Percentiles rank a stretch among this genome's conserved stretches.
Conservation (phyloP, 1,140 invertebrate species). For the Rhopalosiphum maidis region DNA sequence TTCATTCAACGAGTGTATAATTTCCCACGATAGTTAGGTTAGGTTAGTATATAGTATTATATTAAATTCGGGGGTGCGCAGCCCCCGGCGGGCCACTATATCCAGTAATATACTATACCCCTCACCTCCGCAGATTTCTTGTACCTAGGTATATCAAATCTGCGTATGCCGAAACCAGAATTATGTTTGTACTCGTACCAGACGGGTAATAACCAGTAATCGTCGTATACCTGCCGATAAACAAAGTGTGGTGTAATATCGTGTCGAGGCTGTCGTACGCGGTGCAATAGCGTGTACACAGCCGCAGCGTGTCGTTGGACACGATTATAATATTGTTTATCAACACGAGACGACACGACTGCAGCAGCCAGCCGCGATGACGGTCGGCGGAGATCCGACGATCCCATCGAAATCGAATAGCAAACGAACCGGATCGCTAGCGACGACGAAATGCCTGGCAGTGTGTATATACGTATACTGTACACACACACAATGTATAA, state of each 20-base stretch:
- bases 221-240: too few species aligned
- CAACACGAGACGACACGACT: neutral
- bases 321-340: neutral
- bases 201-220: neutral
- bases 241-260: too few species aligned
- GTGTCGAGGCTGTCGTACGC: too few species aligned
- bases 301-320: neutral
- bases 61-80: neutral
- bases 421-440: conserved; percentile 21
- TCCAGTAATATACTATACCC: neutral
- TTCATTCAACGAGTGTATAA: neutral
- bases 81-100: neutral
- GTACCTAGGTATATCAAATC: too few species aligned
- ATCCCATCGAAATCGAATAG: conserved; percentile 22
- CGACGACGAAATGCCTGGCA: neutral
- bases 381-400: conserved; percentile 3
- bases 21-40: neutral
- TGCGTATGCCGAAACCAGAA: neutral
- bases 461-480: neutral
- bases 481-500: too few species aligned
- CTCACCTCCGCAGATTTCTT: neutral
- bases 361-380: neutral
- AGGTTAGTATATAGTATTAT: too few species aligned
- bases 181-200: neutral
- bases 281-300: too few species aligned